Evolutionary conservation across 2,797 vertebrate genomes (phyloP).

Genomic region (Discoglossus pictus): DNA sequence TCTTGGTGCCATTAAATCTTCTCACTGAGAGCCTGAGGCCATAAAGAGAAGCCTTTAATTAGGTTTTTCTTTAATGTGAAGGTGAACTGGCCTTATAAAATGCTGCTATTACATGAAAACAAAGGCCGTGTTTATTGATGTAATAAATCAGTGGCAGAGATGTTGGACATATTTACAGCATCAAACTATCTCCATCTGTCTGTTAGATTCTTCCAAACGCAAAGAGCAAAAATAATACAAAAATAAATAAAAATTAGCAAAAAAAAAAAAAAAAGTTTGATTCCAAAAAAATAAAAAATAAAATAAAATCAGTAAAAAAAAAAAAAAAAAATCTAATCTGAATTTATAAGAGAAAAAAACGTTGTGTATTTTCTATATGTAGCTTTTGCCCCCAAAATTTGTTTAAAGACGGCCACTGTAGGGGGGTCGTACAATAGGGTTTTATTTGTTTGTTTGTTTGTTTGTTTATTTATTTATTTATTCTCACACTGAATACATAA

Average conservation of each 20-base stretch:
- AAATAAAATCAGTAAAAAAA: not conserved
- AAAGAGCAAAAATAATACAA: not conserved
- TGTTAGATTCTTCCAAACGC: constrained; percentile 6
- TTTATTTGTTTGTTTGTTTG: no score
- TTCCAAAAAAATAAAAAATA: constrained; percentile 7
- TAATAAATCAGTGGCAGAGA: constrained; percentile 46
- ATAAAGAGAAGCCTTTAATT: constrained; percentile 49
- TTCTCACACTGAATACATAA: no score
- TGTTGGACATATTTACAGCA: constrained; percentile 20
- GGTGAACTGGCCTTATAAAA: constrained; percentile 50
- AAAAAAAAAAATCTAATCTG: no score
- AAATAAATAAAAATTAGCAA: not conserved
- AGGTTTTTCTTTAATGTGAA: constrained; percentile 50
- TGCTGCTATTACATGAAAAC: constrained; percentile 34
- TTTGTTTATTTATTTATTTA: no score
- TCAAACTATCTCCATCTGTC: constrained; percentile 11
- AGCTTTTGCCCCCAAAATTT: no score
- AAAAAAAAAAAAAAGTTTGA: constrained; percentile 15
- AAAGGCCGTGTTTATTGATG: constrained; percentile 47
- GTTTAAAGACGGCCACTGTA: no score
- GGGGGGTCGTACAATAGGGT: no score
- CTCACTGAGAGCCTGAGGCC: constrained; percentile 2
- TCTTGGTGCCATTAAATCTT: constrained; percentile 19
- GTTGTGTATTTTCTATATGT: no score
- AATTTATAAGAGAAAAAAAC: no score